Base-by-base conservation (phyloP, 2,888 invertebrate species). In the Phyto melanocephala region DNA sequence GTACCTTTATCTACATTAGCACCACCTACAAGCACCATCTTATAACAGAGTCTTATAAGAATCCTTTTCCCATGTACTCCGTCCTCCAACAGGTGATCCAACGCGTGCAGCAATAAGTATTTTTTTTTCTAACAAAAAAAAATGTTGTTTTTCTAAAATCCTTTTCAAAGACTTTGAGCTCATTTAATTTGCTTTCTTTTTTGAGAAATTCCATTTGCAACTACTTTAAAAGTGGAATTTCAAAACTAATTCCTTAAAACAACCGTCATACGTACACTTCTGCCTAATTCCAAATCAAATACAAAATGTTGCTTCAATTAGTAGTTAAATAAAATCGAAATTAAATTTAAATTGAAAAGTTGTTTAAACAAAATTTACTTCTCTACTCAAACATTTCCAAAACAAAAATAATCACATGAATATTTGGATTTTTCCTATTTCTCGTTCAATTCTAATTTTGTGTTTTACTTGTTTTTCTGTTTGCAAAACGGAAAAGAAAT, bases 401-500 rank as follows among this genome's bases (percentile, higher is more conserved):
- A 58, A 33, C 22, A 7, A 17, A 58, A 50, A 35, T 13, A 37
- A 28, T 24, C 15, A 22, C 4, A 15, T 35, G 8, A 11, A 68
- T 28, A 54, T 28, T 68, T 52, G 15, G 35, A 33, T 40, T 15
- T 28, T 24, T 52, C n/a, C 13, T 52, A 24, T 5, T 22, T 11
- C 22, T 11, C 4, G 10, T 52, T 24, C 15, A 35, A 50, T 37
- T 52, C 37, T 11, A 37, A 17, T 67, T 37, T 37, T 17, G 13
- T 20, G 11, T 15, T 52, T 37, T 5, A 5, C 28, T 28, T 28
- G 3, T 2, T 28, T 13, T 22, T 22, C 6, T 24, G 15, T 1
- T 15, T 24, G 35, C 33, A 20, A 28, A 22, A 58, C 2, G 35
- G n/a, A 72, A 37, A 63, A 37, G 52, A 65, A 58, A 60, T 60